A percentile compares a stretch with the other conserved stretches of the same genome.
These are phyloP conservation scores for Atrina japonica DNA, from an alignment of 2,888 invertebrate genomes.

Conservation along the genomic window DNA sequence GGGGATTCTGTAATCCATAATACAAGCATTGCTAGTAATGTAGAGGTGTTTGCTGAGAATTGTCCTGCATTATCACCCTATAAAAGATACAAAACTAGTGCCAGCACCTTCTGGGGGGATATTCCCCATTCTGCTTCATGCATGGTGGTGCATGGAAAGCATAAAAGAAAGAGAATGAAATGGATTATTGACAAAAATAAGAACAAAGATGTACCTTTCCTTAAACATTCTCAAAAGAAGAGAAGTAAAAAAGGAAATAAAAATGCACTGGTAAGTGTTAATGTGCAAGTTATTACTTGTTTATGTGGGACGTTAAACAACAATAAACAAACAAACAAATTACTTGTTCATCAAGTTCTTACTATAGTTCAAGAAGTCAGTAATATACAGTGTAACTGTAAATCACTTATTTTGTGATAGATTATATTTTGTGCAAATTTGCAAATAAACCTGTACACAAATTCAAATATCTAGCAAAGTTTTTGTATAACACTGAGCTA, in stretches of 20 bases:
- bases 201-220: neutral
- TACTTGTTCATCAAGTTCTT: too few relatives aligned
- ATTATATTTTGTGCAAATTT: too few relatives aligned
- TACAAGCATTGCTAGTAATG: neutral
- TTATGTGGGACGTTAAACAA: too few relatives aligned
- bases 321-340: too few relatives aligned
- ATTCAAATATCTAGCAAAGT: too few relatives aligned
- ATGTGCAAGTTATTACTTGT: too few relatives aligned
- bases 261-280: neutral
- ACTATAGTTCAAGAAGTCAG: too few relatives aligned
- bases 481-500: too few relatives aligned
- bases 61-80: neutral
- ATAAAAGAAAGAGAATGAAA: neutral
- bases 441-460: too few relatives aligned
- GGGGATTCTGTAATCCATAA: too few relatives aligned
- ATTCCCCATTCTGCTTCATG: constrained; percentile 3
- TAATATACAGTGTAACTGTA: too few relatives aligned
- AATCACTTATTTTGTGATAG: too few relatives aligned
- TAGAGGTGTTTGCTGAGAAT: neutral
- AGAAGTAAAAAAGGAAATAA: neutral
- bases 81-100: neutral
- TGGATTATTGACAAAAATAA: neutral
- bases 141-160: neutral
- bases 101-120: constrained; percentile 13
- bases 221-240: neutral